Base-by-base conservation (phyloP, 1,140 invertebrate species). In the Berghia stephanieae region DNA sequence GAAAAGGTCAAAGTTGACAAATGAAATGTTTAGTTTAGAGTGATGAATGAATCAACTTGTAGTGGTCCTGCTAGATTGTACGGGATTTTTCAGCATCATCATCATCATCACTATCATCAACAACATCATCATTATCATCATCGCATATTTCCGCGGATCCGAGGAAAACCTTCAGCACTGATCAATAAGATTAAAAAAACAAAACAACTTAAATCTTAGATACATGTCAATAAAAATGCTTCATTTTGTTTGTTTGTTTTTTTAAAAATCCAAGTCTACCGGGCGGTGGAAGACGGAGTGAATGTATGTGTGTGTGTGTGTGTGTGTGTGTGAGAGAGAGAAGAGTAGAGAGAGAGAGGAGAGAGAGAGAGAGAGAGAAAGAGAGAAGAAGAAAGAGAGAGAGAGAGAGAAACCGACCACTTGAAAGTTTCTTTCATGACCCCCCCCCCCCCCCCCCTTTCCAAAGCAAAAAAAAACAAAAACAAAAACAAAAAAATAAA, bases 341-440 rank as follows among this genome's bases (percentile, higher is more conserved):
- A 10, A 31, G 21, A 0, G 5, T 67, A 6, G n/a, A 5, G 31
- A 3, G 3, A 31, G n/a, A 31, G n/a, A 57, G 5, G 68, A 70
- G 38, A 69, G 31, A 69, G 31, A 69, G 67, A 69, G 31, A 69
- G 27, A 69, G 27, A 42, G 31, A 69, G 27, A 69, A 43, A n/a
- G 68, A 71, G 38, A 43, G 4, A 0, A 43, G 0, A 24, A 70
- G 68, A 70, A 21, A 49, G 40, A 43, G 16, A 43, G 68, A 71
- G 4, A 71, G 68, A 13, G 6, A 71, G 36, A 71, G 6, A 18
- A 43, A 44, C 38, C 36, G 55, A 40, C 40, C n/a, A n/a, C n/a
- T n/a, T n/a, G n/a, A n/a, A n/a, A n/a, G n/a, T n/a, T n/a, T n/a
- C n/a, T n/a, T n/a, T n/a, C n/a, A n/a, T n/a, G n/a, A n/a, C n/a